Base-by-base conservation (phyloP, 2,888 invertebrate species). In the Rhogogaster chlorosoma region DNA sequence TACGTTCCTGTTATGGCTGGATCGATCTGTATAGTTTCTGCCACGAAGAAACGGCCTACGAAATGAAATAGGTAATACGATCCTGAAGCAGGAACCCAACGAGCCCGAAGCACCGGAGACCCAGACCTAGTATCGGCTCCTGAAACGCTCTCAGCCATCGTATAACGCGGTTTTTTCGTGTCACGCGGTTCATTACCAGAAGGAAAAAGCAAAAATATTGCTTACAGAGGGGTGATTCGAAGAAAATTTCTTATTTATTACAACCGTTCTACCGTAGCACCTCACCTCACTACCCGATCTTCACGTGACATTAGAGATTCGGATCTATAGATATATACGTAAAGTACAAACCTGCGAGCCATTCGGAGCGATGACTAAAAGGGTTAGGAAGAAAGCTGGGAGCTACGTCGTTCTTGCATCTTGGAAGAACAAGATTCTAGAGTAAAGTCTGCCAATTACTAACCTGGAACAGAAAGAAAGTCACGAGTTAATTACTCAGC, bases 1-100 rank as follows among this genome's bases (percentile, higher is more conserved):
- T 45, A 78, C 84, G 64, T 61, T 36, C 45, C 64, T 84, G 78
- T 78, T 84, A 78, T 78, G 84, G 77, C 78, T 78, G 84, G 64
- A 61, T 84, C 84, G 75, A 77, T 78, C 77, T 49, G 64, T 36
- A 57, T 36, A 32, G 75, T 75, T 80, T 57, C 22, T 75, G 73
- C 84, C 64, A 26, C 22, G 22, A 3, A 64, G 75, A 84, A 84
- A 84, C 64, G 77, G 38, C 53, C 57, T 78, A 75, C 42, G 15
- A 57, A 77, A 29, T 84, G 10, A 67, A 77, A 75, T 67, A n/a
- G 75, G 78, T 75, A 84, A 78, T 67, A 78, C 61, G 78, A 75
- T 78, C 26, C 83, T 29, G 15, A 26, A 26, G 29, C 53, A n/a
- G n/a, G 82, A 49, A 49, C 78, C 57, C 32, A 29, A 75, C 45